Percentiles rank a stretch among this genome's conserved stretches.
Conservation (phyloP, 2,797 vertebrate genomes). For the Pseudocheirus occidentalis region DNA sequence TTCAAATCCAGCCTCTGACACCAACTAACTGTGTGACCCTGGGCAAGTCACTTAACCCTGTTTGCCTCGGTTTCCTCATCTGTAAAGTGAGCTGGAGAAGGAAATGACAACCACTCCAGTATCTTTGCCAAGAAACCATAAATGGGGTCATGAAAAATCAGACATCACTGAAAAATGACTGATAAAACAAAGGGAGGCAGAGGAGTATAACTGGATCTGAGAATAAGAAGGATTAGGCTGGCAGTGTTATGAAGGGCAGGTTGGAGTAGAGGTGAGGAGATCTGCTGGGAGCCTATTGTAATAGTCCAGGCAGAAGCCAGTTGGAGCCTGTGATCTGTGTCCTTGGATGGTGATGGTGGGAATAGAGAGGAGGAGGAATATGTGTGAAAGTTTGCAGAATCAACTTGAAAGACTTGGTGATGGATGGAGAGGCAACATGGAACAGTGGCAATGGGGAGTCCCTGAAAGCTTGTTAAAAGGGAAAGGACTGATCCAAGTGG, state of each 20-base stretch:
- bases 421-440: not conserved
- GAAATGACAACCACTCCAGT: not conserved
- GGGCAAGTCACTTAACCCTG: not conserved
- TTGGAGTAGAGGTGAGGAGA: not conserved
- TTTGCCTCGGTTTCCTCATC: not conserved
- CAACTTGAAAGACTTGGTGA: not conserved
- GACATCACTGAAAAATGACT: not conserved
- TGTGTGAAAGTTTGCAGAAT: not conserved
- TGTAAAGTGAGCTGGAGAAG: not conserved
- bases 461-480: not conserved
- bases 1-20: not conserved
- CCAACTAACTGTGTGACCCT: not conserved
- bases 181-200: not conserved
- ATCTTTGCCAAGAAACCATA: not conserved
- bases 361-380: not conserved
- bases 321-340: not conserved
- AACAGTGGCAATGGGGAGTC: not conserved
- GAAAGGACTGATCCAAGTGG: not conserved
- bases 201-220: not conserved
- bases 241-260: not conserved
- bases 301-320: not conserved
- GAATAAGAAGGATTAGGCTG: not conserved
- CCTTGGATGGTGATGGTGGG: not conserved
- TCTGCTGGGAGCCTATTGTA: not conserved
- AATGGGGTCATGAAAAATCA: not conserved